These are phyloP conservation scores for Holothuria glaberrima DNA, from an alignment of 35 echinoderm and acorn worm genomes.

Conservation along the genomic window DNA sequence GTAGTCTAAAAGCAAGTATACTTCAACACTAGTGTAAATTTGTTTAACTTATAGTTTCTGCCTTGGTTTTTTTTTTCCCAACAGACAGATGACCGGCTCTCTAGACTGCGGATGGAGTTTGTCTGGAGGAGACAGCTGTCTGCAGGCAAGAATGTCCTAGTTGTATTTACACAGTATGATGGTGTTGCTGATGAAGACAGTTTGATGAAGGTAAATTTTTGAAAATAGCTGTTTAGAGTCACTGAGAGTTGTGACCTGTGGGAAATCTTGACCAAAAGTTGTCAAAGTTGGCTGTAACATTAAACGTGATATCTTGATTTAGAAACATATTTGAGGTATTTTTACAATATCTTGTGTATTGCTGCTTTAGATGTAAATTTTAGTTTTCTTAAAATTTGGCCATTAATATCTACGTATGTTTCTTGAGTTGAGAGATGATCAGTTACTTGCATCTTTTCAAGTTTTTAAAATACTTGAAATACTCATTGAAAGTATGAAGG, in stretches of 20 bases:
- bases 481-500: no score
- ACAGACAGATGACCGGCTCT: constrained; percentile 86
- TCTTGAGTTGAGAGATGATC: no score
- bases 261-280: neutral
- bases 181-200: constrained; percentile 84
- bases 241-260: neutral
- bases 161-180: constrained; percentile 88
- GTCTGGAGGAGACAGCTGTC: constrained; percentile 64
- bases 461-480: no score
- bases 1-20: no score
- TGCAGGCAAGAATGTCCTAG: constrained; percentile 64
- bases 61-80: neutral
- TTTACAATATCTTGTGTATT: no score
- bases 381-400: no score
- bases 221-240: neutral
- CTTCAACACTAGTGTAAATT: no score
- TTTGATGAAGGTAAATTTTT: constrained; percentile 69
- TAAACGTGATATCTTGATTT: neutral
- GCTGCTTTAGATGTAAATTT: no score
- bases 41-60: no score
- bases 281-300: neutral
- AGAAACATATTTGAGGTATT: no score
- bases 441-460: no score
- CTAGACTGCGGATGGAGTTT: constrained; percentile 70
- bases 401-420: no score